phyloP scores from a whole-genome alignment of 2,797 vertebrate genomes.

The Pitangus sulphuratus region DNA sequence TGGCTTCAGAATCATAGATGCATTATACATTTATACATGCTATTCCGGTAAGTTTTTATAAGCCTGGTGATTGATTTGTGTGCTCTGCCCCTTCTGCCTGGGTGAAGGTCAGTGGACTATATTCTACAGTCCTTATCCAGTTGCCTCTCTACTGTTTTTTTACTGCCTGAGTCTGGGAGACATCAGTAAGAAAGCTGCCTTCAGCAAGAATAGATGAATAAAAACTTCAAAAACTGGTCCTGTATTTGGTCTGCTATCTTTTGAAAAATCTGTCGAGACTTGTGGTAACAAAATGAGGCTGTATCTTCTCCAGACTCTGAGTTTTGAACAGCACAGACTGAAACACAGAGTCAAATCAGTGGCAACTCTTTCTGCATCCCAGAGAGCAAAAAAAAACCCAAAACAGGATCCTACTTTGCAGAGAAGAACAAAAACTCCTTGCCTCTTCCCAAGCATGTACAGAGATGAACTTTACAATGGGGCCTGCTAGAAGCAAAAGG shows the following conservation, averaged over 20 bases:
- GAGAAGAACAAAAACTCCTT: background rate
- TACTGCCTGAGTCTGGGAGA: background rate
- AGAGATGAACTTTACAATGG: background rate
- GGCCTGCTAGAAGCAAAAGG: background rate
- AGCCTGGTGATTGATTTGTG: background rate
- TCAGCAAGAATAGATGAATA: background rate
- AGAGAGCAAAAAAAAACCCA: background rate
- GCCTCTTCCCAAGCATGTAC: background rate
- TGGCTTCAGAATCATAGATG: background rate
- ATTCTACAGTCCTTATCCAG: background rate
- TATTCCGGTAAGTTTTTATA: background rate
- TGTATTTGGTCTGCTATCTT: background rate
- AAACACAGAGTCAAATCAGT: background rate
- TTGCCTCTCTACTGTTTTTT: background rate
- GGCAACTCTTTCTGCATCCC: background rate
- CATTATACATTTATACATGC: background rate
- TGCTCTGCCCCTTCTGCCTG: background rate
- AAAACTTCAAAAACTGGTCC: slow-evolving; percentile 14
- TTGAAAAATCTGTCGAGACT: background rate
- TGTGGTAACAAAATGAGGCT: background rate
- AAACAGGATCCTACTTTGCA: background rate
- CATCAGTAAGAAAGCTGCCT: background rate
- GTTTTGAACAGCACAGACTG: background rate
- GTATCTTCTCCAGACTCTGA: background rate
- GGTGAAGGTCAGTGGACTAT: background rate